A percentile compares a stretch with the other conserved stretches of the same genome.
Conservation (phyloP, 2,888 invertebrate genomes). For the Diploptera punctata region DNA sequence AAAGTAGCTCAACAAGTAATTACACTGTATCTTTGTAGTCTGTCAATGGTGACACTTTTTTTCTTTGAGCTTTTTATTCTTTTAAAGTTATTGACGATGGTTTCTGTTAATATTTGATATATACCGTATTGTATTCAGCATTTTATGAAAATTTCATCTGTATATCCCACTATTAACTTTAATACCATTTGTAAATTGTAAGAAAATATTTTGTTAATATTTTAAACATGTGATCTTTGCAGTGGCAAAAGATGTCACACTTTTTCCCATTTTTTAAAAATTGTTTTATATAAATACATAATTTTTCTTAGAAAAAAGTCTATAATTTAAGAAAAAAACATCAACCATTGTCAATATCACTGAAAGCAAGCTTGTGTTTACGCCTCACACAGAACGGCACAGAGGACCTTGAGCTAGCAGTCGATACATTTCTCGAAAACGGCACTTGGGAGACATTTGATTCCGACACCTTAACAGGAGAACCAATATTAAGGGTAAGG, state of each 20-base stretch:
- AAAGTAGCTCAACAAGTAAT: too few relatives aligned
- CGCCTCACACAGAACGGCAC: slow-evolving; percentile 53
- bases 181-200: too few relatives aligned
- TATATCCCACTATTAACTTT: too few relatives aligned
- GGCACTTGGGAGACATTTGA: slow-evolving; percentile 67
- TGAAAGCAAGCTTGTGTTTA: slow-evolving; percentile 39
- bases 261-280: too few relatives aligned
- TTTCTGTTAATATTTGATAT: too few relatives aligned
- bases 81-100: slow-evolving; percentile 15
- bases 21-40: neutral
- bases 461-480: slow-evolving; percentile 62
- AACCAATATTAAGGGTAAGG: slow-evolving; percentile 67
- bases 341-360: slow-evolving; percentile 19
- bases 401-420: slow-evolving; percentile 62
- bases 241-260: too few relatives aligned
- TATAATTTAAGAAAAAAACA: neutral
- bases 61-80: neutral
- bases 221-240: too few relatives aligned
- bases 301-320: too few relatives aligned
- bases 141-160: too few relatives aligned
- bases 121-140: too few relatives aligned
- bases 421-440: slow-evolving; percentile 64
- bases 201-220: too few relatives aligned
- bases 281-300: too few relatives aligned
- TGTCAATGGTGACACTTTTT: neutral